Base-by-base conservation (phyloP, 2,888 invertebrate species). In the Dusona sp. region DNA sequence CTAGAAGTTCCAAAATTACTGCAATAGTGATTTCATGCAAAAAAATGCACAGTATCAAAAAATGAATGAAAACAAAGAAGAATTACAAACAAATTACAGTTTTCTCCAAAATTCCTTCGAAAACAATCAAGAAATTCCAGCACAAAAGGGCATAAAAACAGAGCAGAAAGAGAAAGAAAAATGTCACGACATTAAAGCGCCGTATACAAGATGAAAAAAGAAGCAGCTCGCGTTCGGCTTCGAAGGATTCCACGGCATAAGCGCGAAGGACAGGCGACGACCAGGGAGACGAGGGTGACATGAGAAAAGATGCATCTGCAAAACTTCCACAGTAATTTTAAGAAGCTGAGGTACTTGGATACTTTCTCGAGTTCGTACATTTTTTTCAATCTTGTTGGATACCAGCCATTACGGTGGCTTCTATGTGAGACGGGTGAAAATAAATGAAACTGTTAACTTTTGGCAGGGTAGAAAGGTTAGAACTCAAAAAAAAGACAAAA, bases 251-350 rank as follows among this genome's bases (percentile, higher is more conserved):
- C 94, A 98, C 98, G 84, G 98, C 97, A 93, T 97, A 97, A 22
- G 98, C 98, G 11, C 98, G 98, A 80, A 98, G 96, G 90, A 98
- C 96, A 98, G 45, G 97, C 97, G 87, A 98, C 98, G 89, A 98
- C 98, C 93, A 98, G 95, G 85, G 98, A 97, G 90, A 98, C 97
- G 91, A 98, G 96, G 90, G 98, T 97, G 91, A 98, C 97, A 95
- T 98, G 98, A 0, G 98, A 98, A 93, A 98, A 97, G 90, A 98
- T 95, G 94, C 98, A 98, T 90, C 92, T 91, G 90, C 89, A 92
- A 86, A 93, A 93, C 73, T 92, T 92, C 93, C 93, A 93, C 22
- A 92, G 85, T 45, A 93, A 81, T 36, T 91, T 90, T 19, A 93
- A 89, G 75, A 92, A 89, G 80, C 87, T 90, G 67, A 93, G 87